Evolutionary conservation across 2,888 invertebrate species (phyloP), one percentile per base, ranked within the genome.

Genomic region (Eurytoma californica): DNA sequence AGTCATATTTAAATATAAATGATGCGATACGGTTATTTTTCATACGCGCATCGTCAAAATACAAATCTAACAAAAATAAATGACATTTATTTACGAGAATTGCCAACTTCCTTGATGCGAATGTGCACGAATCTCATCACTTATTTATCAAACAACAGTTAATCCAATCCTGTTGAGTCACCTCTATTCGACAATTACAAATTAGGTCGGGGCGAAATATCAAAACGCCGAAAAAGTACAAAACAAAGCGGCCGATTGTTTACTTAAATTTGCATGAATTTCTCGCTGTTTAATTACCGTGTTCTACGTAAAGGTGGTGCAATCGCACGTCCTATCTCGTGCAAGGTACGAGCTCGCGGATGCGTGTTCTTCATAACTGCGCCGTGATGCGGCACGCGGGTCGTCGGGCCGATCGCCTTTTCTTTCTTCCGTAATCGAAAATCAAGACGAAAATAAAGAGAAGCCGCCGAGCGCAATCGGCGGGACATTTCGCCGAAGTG

Each of bases 321-420:
- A 39, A 51, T 72, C 49, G 60, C 63, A 55, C 20, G 63, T 72
- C 16, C 24, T 70, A 70, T 70, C 69, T 70, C 69, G 30, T 16
- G 55, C 67, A 30, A 47, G 20, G 69, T 58, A 30, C 57, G 39
- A 49, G 24, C 16, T 14, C 9, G 16, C 47, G 49, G 4, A 49
- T 13, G 49, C 49, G 39, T 20, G 20, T 18, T 20, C 18, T 13
- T 30, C 69, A 76, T 72, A 58, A 58, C 70, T 77, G 51, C 14
- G 20, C 18, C 57, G n/a, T 72, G 72, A 78, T 76, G 69, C 51
- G 66, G 61, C 76, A 61, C 49, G 4, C 61, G 66, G 2, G 55
- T 69, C 53, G 53, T 14, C 28, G 9, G 3, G 7, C n/a, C 24
- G 28, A 65, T 18, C 24, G 39, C 39, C 9, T 9, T 51, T 1